A percentile compares a stretch with the other conserved stretches of the same genome.
Conservation (phyloP, 2,113 vertebrate genomes). For the Puntigrus tetrazona region DNA sequence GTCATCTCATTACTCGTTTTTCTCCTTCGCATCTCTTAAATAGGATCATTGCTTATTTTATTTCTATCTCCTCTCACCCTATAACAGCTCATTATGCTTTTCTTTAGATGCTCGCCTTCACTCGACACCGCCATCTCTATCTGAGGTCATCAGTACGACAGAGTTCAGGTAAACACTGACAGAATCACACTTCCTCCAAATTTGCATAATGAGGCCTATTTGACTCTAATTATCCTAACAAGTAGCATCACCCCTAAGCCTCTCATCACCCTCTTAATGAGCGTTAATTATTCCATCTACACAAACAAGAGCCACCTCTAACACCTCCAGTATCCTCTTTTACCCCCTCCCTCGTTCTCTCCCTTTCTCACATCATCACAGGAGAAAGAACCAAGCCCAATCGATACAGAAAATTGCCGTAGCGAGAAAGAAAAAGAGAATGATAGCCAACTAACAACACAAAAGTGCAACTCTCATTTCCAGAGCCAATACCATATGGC, state of each 20-base stretch:
- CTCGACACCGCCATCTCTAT: background rate
- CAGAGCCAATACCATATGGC: slow-evolving; percentile 5
- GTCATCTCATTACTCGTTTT: slow-evolving; percentile 13
- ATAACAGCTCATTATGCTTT: slow-evolving; percentile 2
- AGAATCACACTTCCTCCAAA: slow-evolving; percentile 54
- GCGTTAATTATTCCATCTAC: slow-evolving; percentile 59
- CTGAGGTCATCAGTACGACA: slow-evolving; percentile 39
- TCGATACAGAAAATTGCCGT: slow-evolving; percentile 14
- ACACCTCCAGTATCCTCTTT: slow-evolving; percentile 27
- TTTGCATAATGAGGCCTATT: slow-evolving; percentile 61
- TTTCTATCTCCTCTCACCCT: background rate
- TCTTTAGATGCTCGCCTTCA: background rate
- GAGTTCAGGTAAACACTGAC: slow-evolving; percentile 49
- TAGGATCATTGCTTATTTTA: slow-evolving; percentile 1
- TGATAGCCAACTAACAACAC: slow-evolving; percentile 9
- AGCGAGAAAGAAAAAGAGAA: slow-evolving; percentile 8
- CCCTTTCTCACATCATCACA: background rate
- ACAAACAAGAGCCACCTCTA: slow-evolving; percentile 57
- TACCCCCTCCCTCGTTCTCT: background rate
- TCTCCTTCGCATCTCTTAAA: slow-evolving; percentile 25
- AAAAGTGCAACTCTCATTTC: slow-evolving; percentile 15
- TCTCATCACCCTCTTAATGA: slow-evolving; percentile 55
- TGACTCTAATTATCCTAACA: slow-evolving; percentile 60
- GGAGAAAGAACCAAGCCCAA: background rate
- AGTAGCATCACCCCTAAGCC: slow-evolving; percentile 54